Base-by-base conservation (phyloP, 2,113 vertebrate genomes). In the Neolamprologus cancellatus region DNA sequence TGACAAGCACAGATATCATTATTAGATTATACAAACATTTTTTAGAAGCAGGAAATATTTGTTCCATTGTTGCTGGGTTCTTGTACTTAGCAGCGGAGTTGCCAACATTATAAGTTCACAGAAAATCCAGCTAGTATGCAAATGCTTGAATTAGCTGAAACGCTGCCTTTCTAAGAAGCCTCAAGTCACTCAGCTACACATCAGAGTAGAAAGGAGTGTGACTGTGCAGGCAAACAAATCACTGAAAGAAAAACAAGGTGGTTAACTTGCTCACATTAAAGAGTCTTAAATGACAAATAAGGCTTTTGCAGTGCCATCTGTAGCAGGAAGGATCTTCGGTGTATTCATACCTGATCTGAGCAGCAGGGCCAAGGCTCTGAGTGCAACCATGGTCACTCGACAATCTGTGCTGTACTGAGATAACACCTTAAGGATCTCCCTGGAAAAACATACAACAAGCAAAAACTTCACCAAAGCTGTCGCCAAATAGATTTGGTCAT, bases 371-470 rank as follows among this genome's bases (percentile, higher is more conserved):
- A 99, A 95, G 13, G 96, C 95, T 94, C 96, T 95, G 11, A 99
- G 95, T 55, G 96, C 97, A 57, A 96, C 89, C 83, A 93, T 87
- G 79, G 95, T 94, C 81, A 99, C 95, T 25, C 85, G 94, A 20
- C 91, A 8, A 87, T 97, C 97, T 83, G 93, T 54, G 76, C 94
- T 94, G 95, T 97, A 96, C 82, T 94, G 46, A 7, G 94, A 93
- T 8, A 99, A 93, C 85, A 97, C 96, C 93, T 96, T 98, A 90
- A 99, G 95, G 94, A 99, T 96, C 90, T 97, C 96, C 84, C 99
- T 99, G 90, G 89, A 41, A 96, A 93, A 82, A 90, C 64, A 90
- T 25, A 89, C 14, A 52, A 79, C 9, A 85, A 3, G 9, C 2
- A 25, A 18, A 74, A 18, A 34, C 30, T 15, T 61, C 15, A 52